Evolutionary conservation across 1,140 invertebrate species (phyloP), one percentile per base, ranked within the genome.

Genomic region (Drosophila prosaltans): DNA sequence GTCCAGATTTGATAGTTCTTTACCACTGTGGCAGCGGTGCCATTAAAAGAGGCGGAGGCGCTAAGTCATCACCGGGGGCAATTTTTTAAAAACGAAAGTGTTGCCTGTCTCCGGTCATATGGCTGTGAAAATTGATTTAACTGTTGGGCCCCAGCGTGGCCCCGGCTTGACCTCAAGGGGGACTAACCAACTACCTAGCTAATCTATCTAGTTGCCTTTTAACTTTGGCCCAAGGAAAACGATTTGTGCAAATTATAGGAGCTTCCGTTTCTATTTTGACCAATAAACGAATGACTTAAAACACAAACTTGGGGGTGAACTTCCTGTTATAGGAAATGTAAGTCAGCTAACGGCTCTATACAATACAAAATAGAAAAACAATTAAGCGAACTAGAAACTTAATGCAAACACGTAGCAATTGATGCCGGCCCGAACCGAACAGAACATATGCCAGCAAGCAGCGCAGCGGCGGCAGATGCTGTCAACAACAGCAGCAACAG

Each of bases 201-300:
- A 59, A 62, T 59, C 76, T 39, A 48, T 75, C 59, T 65, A 36
- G 43, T 61, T 66, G 77, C 24, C 68, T 66, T 60, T 62, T 43
- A 78, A 41, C 21, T 32, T 28, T 67, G 54, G 65, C 69, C 58
- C 77, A 72, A 51, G 65, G 73, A 61, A 64, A 79, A 65, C 65
- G 62, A 45, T 63, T 69, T 60, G 58, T 57, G 77, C 57, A 63
- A 21, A 72, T 66, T 80, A 55, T 28, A 57, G 43, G 60, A 32
- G 72, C 76, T 86, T 88, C 82, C 82, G 82, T 76, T 86, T 69
- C 72, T 60, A 71, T 63, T 73, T 62, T 63, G 73, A 69, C 72
- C 84, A 69, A 43, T 66, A 70, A 77, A 70, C 73, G 67, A 89
- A 89, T 65, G 83, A 88, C 83, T 88, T 74, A 68, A 72, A 74